These are phyloP conservation scores for Trichacis sp. DNA, from an alignment of 2,888 invertebrate species.

Conservation along the genomic window DNA sequence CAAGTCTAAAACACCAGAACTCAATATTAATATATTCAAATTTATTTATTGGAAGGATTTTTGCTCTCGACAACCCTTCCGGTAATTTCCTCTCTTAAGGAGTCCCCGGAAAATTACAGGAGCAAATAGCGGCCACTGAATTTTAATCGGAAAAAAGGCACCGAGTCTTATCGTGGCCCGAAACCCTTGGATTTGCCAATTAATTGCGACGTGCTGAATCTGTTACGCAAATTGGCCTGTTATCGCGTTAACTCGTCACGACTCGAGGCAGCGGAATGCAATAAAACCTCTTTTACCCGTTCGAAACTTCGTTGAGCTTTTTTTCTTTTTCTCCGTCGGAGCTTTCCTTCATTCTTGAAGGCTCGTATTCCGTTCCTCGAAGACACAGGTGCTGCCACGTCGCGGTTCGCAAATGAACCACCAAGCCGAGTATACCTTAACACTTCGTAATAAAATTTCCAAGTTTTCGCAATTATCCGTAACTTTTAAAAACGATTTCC, in stretches of 20 bases:
- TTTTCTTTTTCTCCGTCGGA: no score
- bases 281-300: not conserved
- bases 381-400: slow-evolving; percentile 66
- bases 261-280: not conserved
- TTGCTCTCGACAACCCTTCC: slow-evolving; percentile 44
- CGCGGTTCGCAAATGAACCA: slow-evolving; percentile 60
- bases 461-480: slow-evolving; percentile 18
- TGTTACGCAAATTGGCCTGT: slow-evolving; percentile 50
- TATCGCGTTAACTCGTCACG: not conserved
- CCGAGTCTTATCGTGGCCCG: slow-evolving; percentile 22
- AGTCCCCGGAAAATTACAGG: slow-evolving; percentile 67
- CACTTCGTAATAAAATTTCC: slow-evolving; percentile 56
- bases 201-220: slow-evolving; percentile 56
- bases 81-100: slow-evolving; percentile 67
- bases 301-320: no score
- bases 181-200: slow-evolving; percentile 47
- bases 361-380: slow-evolving; percentile 36
- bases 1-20: slow-evolving; percentile 42
- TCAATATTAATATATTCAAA: slow-evolving; percentile 68
- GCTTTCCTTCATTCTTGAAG: not conserved
- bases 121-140: slow-evolving; percentile 64
- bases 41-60: slow-evolving; percentile 67
- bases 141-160: slow-evolving; percentile 65
- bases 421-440: slow-evolving; percentile 51
- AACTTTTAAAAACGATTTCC: no score